Percentiles rank a stretch among this genome's conserved stretches.
These are phyloP conservation scores for Oreortyx pictus DNA, from an alignment of 2,797 vertebrate genomes.

Conservation along the genomic window DNA sequence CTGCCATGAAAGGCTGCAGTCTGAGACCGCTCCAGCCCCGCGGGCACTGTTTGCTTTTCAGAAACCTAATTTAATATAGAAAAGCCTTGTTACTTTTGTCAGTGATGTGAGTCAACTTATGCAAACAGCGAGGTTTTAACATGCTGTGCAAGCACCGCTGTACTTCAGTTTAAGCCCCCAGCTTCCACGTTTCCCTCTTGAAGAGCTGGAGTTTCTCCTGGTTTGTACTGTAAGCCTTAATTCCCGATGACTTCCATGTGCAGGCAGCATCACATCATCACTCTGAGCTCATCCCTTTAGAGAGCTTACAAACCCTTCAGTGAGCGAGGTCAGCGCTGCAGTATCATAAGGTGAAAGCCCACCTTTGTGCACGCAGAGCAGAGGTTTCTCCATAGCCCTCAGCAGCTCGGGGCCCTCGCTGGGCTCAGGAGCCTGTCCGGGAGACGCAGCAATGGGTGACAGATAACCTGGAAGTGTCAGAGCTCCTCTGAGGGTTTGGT, in stretches of 20 bases:
- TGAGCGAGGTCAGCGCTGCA: background rate
- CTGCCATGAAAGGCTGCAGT: background rate
- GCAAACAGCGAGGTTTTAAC: background rate
- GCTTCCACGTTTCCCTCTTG: background rate
- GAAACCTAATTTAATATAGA: background rate
- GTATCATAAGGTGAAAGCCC: background rate
- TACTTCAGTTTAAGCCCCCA: background rate
- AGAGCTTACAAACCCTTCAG: background rate
- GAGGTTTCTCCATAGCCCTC: background rate
- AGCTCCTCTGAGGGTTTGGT: slow-evolving; percentile 16
- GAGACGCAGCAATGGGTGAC: background rate
- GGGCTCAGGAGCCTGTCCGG: slow-evolving; percentile 36
- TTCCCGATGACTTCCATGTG: background rate
- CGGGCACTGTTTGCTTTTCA: background rate
- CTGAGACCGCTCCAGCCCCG: background rate
- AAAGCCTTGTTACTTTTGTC: background rate
- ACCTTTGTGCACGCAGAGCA: background rate
- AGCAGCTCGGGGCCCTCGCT: background rate
- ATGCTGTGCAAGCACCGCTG: background rate
- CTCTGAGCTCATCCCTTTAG: background rate
- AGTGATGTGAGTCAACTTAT: background rate
- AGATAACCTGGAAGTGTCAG: slow-evolving; percentile 22
- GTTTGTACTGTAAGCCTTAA: background rate
- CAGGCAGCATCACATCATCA: background rate
- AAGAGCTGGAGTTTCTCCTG: background rate